phyloP scores from a whole-genome alignment of 2,797 vertebrate genomes.

The Neosalanx taihuensis region DNA sequence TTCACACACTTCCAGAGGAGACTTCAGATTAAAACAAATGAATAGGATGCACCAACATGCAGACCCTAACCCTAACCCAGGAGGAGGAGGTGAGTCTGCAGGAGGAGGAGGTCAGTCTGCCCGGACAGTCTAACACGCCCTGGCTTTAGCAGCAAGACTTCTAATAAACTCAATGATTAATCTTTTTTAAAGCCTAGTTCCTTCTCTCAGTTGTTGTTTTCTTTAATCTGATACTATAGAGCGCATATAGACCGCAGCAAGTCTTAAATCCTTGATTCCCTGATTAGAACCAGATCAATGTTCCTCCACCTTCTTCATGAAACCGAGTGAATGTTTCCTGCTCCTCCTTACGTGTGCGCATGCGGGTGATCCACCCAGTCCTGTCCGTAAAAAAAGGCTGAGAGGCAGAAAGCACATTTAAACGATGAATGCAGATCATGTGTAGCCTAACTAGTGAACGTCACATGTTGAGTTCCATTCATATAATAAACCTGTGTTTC shows the following conservation, averaged over 20 bases:
- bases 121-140: conserved; percentile 62
- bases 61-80: conserved; percentile 15
- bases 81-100: conserved; percentile 24
- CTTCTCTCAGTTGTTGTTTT: neutral
- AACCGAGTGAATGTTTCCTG: conserved; percentile 54
- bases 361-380: conserved; percentile 48
- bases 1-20: conserved; percentile 44
- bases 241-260: neutral
- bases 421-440: too few relatives aligned
- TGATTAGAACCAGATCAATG: conserved; percentile 17
- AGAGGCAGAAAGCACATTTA: too few relatives aligned
- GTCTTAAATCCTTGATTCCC: neutral
- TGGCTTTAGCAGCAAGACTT: conserved; percentile 27
- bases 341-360: conserved; percentile 54
- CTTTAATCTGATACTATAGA: neutral
- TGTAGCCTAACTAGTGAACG: too few relatives aligned
- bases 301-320: conserved; percentile 22
- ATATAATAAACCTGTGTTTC: too few relatives aligned
- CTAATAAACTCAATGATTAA: neutral
- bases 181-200: neutral
- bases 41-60: conserved; percentile 50
- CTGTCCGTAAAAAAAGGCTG: too few relatives aligned
- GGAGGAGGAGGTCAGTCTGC: conserved; percentile 27
- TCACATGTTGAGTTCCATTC: too few relatives aligned
- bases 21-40: conserved; percentile 35